Conservation (phyloP, 1,140 invertebrate genomes). For the Drosophila tropicalis region DNA sequence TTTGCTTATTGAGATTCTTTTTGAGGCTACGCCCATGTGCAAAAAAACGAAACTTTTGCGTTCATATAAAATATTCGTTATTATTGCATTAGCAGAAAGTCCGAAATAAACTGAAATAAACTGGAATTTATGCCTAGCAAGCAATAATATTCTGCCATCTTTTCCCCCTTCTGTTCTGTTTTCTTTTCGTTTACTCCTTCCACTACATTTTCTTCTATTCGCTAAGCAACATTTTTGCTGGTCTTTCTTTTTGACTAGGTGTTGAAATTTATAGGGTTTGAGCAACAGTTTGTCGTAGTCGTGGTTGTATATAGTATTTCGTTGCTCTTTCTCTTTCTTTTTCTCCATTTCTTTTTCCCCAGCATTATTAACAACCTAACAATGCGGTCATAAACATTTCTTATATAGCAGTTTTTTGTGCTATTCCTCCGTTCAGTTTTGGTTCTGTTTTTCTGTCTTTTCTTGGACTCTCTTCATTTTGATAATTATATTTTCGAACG, state of each 20-base stretch:
- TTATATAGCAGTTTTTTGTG: background rate
- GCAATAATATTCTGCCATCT: conserved; percentile 17
- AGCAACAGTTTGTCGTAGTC: conserved; percentile 52
- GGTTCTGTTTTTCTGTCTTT: conserved; percentile 18
- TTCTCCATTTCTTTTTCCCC: background rate
- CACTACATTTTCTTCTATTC: background rate
- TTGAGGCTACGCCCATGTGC: background rate
- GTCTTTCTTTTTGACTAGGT: conserved; percentile 26
- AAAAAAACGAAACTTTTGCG: conserved; percentile 26
- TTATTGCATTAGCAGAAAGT: conserved; percentile 56
- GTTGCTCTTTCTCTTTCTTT: background rate
- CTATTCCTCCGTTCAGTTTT: background rate
- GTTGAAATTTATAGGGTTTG: conserved; percentile 56
- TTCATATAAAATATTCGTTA: conserved; percentile 62
- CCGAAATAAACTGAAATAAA: conserved; percentile 46
- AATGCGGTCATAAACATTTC: no score
- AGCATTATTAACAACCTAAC: background rate
- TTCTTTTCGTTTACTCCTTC: background rate
- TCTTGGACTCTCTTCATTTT: conserved; percentile 19
- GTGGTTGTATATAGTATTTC: no score
- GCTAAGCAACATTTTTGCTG: conserved; percentile 8
- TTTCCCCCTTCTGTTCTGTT: background rate
- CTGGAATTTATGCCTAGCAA: conserved; percentile 50
- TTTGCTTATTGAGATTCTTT: background rate
- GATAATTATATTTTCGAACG: conserved; percentile 53